Percentiles rank a stretch among this genome's conserved stretches.
These are phyloP conservation scores for Pygathrix nemaeus DNA, from an alignment of 2,113 vertebrate genomes.

Conservation along the genomic window DNA sequence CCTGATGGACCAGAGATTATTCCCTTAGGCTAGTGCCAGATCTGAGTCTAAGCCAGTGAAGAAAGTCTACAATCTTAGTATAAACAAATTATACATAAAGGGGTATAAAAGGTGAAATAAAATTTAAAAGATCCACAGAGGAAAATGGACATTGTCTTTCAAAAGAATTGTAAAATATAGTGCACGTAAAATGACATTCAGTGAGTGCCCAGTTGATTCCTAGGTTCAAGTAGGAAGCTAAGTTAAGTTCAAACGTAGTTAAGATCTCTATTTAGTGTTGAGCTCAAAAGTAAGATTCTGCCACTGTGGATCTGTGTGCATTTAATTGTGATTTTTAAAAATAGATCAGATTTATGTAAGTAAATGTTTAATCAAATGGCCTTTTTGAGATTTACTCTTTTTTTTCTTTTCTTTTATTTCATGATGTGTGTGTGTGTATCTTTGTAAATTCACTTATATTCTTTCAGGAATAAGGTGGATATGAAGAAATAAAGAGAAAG, in stretches of 20 bases:
- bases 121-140: fast-evolving
- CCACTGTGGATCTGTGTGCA: neutral
- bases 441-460: neutral
- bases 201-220: neutral
- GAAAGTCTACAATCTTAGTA: neutral
- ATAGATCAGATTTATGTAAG: neutral
- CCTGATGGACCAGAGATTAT: too few relatives aligned
- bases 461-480: neutral
- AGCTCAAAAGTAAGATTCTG: neutral
- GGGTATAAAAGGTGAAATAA: neutral
- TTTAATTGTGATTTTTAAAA: neutral
- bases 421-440: neutral
- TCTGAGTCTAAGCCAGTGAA: neutral
- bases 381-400: neutral
- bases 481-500: neutral
- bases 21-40: too few relatives aligned
- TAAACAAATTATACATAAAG: neutral
- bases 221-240: neutral
- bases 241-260: neutral
- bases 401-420: neutral
- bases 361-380: neutral
- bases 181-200: neutral
- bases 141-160: neutral
- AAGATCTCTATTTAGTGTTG: neutral
- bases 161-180: neutral